Base-by-base conservation (phyloP, 53 echinoderm and acorn worm species). In the Apostichopus leukothele region DNA sequence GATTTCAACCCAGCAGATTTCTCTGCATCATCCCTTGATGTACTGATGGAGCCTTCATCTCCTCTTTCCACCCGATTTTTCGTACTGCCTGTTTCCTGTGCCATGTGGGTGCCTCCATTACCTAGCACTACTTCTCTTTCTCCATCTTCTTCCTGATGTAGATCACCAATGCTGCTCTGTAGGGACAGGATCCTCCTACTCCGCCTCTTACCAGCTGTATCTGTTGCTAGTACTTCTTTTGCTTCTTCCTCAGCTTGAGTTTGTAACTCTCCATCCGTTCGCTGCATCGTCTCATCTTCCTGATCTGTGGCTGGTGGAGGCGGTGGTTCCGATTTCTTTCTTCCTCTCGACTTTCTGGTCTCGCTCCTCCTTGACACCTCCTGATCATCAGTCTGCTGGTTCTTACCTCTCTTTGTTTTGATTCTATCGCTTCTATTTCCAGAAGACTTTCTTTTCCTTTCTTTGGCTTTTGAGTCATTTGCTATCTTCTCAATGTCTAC, bases 301-400 rank as follows among this genome's bases (percentile, higher is more conserved):
- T 71, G 71, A 71, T 16, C 67, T 54, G 39, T 79, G 52, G 9
- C 39, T 12, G 26, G 39, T 66, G 60, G 18, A n/a, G 26, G 39
- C 50, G 60, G 18, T 51, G n/a, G 16, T 80, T 81, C 67, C 68
- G 0, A 73, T 22, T 76, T 76, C 53, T 50, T 75, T 50, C 25
- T 90, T 83, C 76, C 54, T 21, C 52, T 57, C 76, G 53, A 13
- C 54, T 61, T 78, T 79, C 50, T 89, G 59, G 19, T 79, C 23
- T 21, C 59, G 6, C 55, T 81, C 81, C 19, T 21, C 55, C 81
- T 59, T n/a, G 59, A 10, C 19, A 19, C 60, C 25, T 85, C 22
- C 67, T 67, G 22, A 4, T 8, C 12, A 9, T 67, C 50, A 50
- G 26, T 67, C 3, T 54, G 19, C 5, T 60, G 83, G 13, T 51